Evolutionary conservation across 1,140 invertebrate species (phyloP).

Genomic region (Lithobius niger): DNA sequence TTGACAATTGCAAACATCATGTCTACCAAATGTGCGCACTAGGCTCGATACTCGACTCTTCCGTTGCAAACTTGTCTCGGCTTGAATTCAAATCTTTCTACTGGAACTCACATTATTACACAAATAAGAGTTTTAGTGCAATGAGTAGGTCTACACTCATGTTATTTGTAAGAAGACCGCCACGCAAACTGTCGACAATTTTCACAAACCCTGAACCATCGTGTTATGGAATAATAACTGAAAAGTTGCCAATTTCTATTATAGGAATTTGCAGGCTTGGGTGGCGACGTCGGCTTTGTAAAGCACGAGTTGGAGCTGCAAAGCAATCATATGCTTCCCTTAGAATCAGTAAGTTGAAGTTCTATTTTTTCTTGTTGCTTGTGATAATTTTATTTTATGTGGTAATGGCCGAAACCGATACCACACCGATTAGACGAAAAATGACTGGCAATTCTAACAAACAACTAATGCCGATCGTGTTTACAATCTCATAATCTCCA

Average conservation of each 20-base stretch:
- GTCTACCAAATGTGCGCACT: too few relatives aligned
- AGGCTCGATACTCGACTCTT: too few relatives aligned
- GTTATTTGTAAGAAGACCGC: too few relatives aligned
- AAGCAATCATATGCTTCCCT: slow-evolving; percentile 50
- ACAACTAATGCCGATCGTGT: neutral
- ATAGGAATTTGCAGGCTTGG: slow-evolving; percentile 68
- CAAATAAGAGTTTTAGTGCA: too few relatives aligned
- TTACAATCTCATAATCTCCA: too few relatives aligned
- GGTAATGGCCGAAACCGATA: neutral
- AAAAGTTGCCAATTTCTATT: neutral
- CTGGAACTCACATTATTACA: too few relatives aligned
- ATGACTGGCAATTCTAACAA: neutral
- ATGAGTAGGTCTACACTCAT: too few relatives aligned
- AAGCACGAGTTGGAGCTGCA: slow-evolving; percentile 68
- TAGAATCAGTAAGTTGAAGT: slow-evolving; percentile 52
- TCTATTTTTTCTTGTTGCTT: slow-evolving; percentile 5
- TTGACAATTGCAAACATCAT: too few relatives aligned
- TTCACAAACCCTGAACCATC: neutral
- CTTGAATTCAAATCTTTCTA: too few relatives aligned
- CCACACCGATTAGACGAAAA: slow-evolving; percentile 1
- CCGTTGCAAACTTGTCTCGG: too few relatives aligned
- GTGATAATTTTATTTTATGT: too few relatives aligned
- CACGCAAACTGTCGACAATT: too few relatives aligned
- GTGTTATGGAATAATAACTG: neutral
- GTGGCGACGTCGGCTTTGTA: slow-evolving; percentile 70